Evolutionary conservation across 2,797 vertebrate species (phyloP).

Genomic region (Coracias cyanogaster): DNA sequence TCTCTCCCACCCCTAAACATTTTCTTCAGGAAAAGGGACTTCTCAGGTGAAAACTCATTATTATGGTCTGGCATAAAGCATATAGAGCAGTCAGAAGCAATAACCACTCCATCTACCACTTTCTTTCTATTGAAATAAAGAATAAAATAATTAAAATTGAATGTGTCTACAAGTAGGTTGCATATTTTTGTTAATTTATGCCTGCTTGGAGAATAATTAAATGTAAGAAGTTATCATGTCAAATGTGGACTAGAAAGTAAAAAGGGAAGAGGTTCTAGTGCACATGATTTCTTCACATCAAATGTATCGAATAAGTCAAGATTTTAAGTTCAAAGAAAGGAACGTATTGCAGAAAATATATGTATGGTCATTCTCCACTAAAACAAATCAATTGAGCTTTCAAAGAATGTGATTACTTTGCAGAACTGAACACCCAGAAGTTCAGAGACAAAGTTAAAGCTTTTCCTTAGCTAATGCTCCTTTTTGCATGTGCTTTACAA

Average conservation of each 20-base stretch:
- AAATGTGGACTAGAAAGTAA: background rate
- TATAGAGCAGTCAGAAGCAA: background rate
- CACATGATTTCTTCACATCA: background rate
- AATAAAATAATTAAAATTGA: background rate
- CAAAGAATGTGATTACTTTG: background rate
- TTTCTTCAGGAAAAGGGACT: background rate
- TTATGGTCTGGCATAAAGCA: background rate
- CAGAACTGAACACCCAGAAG: background rate
- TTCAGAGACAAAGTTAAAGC: background rate
- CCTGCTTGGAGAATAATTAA: background rate
- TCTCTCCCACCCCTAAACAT: background rate
- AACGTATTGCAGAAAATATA: background rate
- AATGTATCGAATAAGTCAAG: background rate
- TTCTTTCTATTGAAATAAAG: background rate
- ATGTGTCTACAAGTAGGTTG: background rate
- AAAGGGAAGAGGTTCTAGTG: background rate
- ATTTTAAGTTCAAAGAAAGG: background rate
- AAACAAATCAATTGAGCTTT: background rate
- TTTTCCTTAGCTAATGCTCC: background rate
- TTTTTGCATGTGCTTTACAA: background rate
- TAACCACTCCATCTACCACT: background rate
- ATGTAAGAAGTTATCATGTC: background rate
- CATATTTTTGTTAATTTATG: background rate
- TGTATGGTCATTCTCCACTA: background rate
- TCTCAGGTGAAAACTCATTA: background rate